These are phyloP conservation scores for Platysteira castanea DNA, from an alignment of 2,113 vertebrate species.

Conservation along the genomic window DNA sequence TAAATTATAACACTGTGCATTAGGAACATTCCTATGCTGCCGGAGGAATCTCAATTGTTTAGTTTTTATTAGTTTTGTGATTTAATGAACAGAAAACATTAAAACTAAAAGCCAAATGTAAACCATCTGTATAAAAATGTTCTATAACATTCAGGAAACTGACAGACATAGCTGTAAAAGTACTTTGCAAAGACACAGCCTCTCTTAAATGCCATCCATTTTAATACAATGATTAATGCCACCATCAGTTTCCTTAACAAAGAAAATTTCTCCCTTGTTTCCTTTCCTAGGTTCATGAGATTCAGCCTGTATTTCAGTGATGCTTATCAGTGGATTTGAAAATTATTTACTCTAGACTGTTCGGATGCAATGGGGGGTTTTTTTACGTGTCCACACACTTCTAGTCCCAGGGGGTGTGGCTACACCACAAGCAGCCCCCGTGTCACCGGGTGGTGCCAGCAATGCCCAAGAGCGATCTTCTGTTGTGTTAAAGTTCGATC, in stretches of 20 bases:
- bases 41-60: not conserved
- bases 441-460: not conserved
- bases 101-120: conserved; percentile 55
- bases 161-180: conserved; percentile 29
- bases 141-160: conserved; percentile 7
- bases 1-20: conserved; percentile 45
- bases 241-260: not conserved
- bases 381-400: not conserved
- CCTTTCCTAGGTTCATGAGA: not conserved
- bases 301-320: not conserved
- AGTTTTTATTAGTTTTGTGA: conserved; percentile 48
- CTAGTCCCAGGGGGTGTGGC: no score
- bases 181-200: not conserved
- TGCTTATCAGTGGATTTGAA: not conserved
- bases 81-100: conserved; percentile 57
- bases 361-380: not conserved
- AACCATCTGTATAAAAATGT: conserved; percentile 29
- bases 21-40: not conserved
- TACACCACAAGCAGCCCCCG: accelerated
- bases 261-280: not conserved
- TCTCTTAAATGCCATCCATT: conserved; percentile 15
- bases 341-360: not conserved
- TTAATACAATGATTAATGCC: not conserved
- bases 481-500: not conserved
- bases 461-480: accelerated